Evolutionary conservation across 2,797 vertebrate genomes (phyloP), one percentile per base, ranked within the genome.

Genomic region (Notolabrus celidotus): DNA sequence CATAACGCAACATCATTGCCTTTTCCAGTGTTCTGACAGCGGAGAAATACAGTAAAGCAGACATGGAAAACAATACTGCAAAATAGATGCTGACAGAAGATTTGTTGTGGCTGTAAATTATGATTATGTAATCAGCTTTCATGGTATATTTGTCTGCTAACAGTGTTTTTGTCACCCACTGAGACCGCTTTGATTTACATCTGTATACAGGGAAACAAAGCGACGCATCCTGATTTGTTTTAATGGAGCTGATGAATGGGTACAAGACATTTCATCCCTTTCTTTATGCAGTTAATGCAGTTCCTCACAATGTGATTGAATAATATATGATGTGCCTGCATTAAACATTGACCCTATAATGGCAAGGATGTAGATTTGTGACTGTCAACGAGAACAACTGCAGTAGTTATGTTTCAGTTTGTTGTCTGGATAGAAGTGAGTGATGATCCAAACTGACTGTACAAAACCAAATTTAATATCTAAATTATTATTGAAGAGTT

Each of bases 61-160:
- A 63, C 63, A 71, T 3, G 60, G 71, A 68, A 33, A 56, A 59
- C 47, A 55, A 67, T 62, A 69, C 51, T 3, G 65, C 34, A 29
- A 67, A 66, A 70, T 23, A 51, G 58, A 56, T 76, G 73, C 74
- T 85, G 79, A 80, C 77, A 73, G 50, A 46, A 52, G 64, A 82
- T 84, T 77, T 82, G 69, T 82, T 85, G 46, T 87, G 75, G 71
- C 56, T 60, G 61, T 73, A 76, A 56, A 80, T 67, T 56, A 59
- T 56, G 60, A 81, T 65, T 82, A 77, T 84, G 60, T 83, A 80
- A 78, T 69, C 72, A 75, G 83, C 75, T 82, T 71, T 53, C 73
- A 63, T 54, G 65, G 31, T 65, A 15, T 79, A 56, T 81, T 80
- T 86, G 42, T 64, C 62, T 71, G 45, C 29, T 27, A 38, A 52